Conservation (phyloP, 2,113 vertebrate genomes). For the Triplophysa siluroides region DNA sequence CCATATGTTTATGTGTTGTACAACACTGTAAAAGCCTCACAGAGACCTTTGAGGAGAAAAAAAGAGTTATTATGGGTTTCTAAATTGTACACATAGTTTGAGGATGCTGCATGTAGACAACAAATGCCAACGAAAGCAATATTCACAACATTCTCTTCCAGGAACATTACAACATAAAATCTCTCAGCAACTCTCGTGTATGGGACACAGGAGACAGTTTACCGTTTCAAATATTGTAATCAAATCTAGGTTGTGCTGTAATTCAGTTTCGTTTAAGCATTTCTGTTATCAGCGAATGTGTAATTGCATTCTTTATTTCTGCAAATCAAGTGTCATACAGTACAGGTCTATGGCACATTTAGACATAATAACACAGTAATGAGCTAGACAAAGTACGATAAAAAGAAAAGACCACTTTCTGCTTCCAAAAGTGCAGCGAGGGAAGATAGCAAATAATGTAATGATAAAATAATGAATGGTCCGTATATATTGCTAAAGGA, state of each 20-base stretch:
- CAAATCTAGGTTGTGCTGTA: not conserved
- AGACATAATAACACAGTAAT: not conserved
- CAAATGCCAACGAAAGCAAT: not conserved
- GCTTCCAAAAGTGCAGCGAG: not conserved
- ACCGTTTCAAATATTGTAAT: not conserved
- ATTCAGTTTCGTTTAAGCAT: not conserved
- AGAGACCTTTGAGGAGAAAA: not conserved
- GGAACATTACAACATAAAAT: not conserved
- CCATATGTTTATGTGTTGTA: not conserved
- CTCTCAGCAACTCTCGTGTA: not conserved
- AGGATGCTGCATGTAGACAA: not conserved
- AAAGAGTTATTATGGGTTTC: not conserved
- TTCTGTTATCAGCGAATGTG: not conserved
- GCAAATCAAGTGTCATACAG: not conserved
- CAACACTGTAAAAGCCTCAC: not conserved
- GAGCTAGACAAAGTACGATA: not conserved
- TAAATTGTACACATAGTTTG: not conserved
- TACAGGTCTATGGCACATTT: not conserved
- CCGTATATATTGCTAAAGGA: not conserved
- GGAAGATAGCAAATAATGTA: constrained; percentile 8
- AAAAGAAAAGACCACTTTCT: not conserved
- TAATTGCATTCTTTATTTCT: not conserved
- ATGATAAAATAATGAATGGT: constrained; percentile 19
- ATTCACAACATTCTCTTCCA: not conserved
- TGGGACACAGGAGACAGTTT: not conserved